These are phyloP conservation scores for Polypedilum pembai DNA, from an alignment of 1,140 invertebrate genomes.

Conservation along the genomic window DNA sequence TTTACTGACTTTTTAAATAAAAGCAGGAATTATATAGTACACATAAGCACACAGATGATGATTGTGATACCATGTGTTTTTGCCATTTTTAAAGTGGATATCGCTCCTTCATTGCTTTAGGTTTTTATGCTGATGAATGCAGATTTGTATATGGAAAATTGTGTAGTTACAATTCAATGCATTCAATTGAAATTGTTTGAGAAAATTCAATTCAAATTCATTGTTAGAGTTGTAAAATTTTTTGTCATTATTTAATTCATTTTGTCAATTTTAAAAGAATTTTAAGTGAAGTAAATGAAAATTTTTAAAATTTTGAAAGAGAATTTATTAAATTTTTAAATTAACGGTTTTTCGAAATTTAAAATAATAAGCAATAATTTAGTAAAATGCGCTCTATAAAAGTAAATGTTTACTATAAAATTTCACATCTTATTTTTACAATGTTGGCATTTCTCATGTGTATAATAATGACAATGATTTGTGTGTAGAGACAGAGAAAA, in stretches of 20 bases:
- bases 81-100: not conserved
- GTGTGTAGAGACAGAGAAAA: not conserved
- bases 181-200: not conserved
- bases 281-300: no score
- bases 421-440: no score
- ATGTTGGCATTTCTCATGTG: no score
- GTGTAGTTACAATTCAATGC: not conserved
- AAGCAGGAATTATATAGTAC: not conserved
- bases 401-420: no score
- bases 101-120: not conserved
- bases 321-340: no score
- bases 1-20: constrained; percentile 16
- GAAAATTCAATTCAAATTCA: constrained; percentile 3
- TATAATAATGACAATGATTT: not conserved
- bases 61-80: constrained; percentile 24
- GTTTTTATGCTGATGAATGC: not conserved
- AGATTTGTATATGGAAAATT: not conserved
- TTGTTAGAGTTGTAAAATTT: not conserved
- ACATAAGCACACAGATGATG: not conserved
- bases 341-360: no score
- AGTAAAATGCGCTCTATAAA: no score
- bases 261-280: no score
- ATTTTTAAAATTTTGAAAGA: no score
- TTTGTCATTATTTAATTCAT: no score
- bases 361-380: no score